These are phyloP conservation scores for Lycocerus yunnanus DNA, from an alignment of 2,888 invertebrate genomes.

Conservation along the genomic window DNA sequence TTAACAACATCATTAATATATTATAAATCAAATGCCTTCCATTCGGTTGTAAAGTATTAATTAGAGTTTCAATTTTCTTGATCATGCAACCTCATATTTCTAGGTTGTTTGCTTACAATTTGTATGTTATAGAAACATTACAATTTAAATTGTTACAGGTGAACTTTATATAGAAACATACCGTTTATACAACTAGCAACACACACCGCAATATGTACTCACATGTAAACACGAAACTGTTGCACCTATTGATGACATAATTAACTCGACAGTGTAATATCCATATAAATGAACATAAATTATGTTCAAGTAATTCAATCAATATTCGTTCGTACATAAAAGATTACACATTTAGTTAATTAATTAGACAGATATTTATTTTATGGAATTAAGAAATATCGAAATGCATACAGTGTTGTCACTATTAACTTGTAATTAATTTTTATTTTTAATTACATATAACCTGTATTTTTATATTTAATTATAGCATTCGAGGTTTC, in stretches of 20 bases:
- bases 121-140: not conserved
- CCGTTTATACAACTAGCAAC: not conserved
- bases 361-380: not conserved
- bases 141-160: not conserved
- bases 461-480: no score
- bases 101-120: conserved; percentile 8
- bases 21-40: conserved; percentile 35
- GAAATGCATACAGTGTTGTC: not conserved
- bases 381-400: not conserved
- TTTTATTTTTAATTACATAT: no score
- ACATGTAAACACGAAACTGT: not conserved
- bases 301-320: not conserved
- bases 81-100: conserved; percentile 20
- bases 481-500: no score
- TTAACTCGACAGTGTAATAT: not conserved
- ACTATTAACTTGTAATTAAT: no score
- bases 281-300: not conserved
- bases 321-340: not conserved
- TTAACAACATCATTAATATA: conserved; percentile 44
- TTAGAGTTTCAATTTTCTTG: conserved; percentile 17
- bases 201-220: not conserved
- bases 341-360: not conserved
- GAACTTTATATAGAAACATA: conserved; percentile 10
- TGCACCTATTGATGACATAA: not conserved
- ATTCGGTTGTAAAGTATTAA: conserved; percentile 33